phyloP scores from a whole-genome alignment of 1,140 invertebrate species.

The Drosophila orosa region DNA sequence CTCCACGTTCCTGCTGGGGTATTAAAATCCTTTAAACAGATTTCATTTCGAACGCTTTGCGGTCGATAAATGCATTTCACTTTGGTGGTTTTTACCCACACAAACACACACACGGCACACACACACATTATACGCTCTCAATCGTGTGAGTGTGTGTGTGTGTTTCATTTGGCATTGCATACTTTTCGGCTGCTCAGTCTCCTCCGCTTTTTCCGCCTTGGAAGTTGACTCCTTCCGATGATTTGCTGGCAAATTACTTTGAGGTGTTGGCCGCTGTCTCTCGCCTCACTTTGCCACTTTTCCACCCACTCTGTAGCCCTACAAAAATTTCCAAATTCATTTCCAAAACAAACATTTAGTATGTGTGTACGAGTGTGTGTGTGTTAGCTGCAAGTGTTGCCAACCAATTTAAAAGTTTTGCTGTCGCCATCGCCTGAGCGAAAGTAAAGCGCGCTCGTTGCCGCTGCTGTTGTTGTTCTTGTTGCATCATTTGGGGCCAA shows the following conservation, averaged over 20 bases:
- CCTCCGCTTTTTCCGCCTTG: constrained; percentile 19
- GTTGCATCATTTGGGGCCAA: constrained; percentile 66
- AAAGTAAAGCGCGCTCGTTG: constrained; percentile 66
- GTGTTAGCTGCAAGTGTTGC: constrained; percentile 70
- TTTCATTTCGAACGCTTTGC: constrained; percentile 83
- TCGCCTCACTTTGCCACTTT: constrained; percentile 52
- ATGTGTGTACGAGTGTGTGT: constrained; percentile 33
- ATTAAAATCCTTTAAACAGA: constrained; percentile 84
- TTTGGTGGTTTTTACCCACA: constrained; percentile 76
- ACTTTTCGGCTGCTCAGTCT: constrained; percentile 63
- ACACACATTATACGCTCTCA: constrained; percentile 10
- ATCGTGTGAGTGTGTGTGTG: constrained; percentile 5
- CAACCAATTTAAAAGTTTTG: constrained; percentile 83
- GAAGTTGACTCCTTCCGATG: constrained; percentile 65
- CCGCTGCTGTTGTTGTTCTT: constrained; percentile 57
- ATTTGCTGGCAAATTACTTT: constrained; percentile 82
- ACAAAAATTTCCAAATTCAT: constrained; percentile 81
- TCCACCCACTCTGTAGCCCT: constrained; percentile 10
- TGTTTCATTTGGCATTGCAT: constrained; percentile 73
- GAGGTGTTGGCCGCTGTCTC: constrained; percentile 66
- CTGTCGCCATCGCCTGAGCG: constrained; percentile 65
- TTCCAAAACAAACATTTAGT: constrained; percentile 80
- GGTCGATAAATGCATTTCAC: constrained; percentile 82
- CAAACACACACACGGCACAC: constrained; percentile 11
- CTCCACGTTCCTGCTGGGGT: constrained; percentile 73